Percentiles rank a stretch among this genome's conserved stretches.
Conservation (phyloP, 2,113 vertebrate genomes). For the Prionailurus bengalensis region DNA sequence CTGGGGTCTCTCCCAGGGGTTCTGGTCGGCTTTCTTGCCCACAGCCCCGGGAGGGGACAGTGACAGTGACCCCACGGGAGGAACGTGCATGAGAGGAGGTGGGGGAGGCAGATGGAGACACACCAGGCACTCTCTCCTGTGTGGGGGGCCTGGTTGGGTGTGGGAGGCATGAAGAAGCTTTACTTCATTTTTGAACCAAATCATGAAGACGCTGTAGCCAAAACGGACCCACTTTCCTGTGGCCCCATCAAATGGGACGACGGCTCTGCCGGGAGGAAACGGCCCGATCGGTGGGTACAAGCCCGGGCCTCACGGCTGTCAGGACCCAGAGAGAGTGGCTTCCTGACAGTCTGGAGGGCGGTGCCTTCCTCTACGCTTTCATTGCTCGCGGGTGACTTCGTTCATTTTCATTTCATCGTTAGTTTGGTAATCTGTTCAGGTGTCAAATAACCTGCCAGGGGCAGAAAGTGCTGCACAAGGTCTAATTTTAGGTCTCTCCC, state of each 20-base stretch:
- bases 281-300: neutral
- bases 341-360: neutral
- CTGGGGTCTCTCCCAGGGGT: too few species aligned
- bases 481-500: neutral
- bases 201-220: too few species aligned
- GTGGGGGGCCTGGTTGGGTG: too few species aligned
- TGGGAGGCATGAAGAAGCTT: neutral
- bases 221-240: neutral
- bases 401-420: neutral
- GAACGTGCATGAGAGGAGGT: neutral
- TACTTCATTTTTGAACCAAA: neutral
- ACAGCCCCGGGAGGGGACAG: too few species aligned
- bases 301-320: neutral
- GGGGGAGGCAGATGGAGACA: neutral
- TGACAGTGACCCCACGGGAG: neutral
- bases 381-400: accelerated
- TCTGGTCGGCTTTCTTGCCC: neutral
- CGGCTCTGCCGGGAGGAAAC: neutral
- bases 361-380: neutral
- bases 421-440: neutral
- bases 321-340: neutral
- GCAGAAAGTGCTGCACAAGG: accelerated
- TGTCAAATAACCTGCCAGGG: neutral
- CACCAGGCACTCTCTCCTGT: neutral
- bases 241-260: neutral